A percentile compares a stretch with the other conserved stretches of the same genome.
Evolutionary conservation across 1,140 invertebrate species (phyloP).

Genomic region (Diuraphis noxia): DNA sequence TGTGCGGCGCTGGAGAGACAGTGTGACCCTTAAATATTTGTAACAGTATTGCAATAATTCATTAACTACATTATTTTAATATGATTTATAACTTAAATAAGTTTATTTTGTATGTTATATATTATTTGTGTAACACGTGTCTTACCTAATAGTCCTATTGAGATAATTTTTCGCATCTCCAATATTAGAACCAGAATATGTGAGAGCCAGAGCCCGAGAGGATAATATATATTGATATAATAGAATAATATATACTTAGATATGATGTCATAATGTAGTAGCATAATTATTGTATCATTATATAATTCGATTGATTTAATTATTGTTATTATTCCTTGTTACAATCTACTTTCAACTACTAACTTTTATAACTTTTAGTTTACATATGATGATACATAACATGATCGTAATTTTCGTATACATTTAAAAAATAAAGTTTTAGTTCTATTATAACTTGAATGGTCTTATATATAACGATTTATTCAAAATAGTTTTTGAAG

Average conservation of each 20-base stretch:
- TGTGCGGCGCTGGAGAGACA: too few relatives aligned
- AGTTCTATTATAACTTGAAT: neutral
- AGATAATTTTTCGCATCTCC: neutral
- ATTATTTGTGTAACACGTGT: too few relatives aligned
- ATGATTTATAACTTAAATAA: neutral
- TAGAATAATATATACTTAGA: neutral
- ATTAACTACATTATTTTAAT: neutral
- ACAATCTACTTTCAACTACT: neutral
- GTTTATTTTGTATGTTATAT: too few relatives aligned
- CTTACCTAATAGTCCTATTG: too few relatives aligned
- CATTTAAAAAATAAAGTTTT: neutral
- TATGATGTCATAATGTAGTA: neutral
- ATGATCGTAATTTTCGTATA: neutral
- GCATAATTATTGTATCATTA: neutral
- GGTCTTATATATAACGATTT: neutral
- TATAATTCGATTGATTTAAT: neutral
- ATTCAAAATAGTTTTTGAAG: neutral
- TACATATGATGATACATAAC: neutral
- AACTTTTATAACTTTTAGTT: neutral
- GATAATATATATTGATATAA: neutral
- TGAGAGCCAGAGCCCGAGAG: neutral
- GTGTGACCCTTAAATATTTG: neutral
- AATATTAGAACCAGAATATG: neutral
- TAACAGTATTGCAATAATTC: neutral
- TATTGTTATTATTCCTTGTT: neutral